Base-by-base conservation (phyloP, 2,113 vertebrate species). In the Syngnathoides biaculeatus region DNA sequence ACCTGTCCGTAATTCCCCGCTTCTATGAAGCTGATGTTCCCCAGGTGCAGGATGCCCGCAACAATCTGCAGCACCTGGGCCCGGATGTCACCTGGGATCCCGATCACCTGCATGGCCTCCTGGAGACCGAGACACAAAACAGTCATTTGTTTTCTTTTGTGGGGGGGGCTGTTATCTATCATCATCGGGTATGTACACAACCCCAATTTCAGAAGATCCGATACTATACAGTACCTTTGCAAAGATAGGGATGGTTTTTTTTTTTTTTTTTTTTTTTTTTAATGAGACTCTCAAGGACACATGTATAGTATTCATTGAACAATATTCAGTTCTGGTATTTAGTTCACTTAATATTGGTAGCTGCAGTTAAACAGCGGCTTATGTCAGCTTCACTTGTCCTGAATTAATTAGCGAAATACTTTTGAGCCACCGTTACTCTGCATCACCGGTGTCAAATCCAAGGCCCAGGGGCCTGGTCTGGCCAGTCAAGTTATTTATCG, bases 21-120 rank as follows among this genome's bases (percentile, higher is more conserved):
- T 71, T 99, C 97, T 2, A 92, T 82, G 79, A 99, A 99, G 77
- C 87, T 92, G 83, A 99, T 93, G 89, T 98, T 98, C 5, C 97
- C 97, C 80, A 98, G 85, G 80, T 98, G 97, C 35, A 98, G 85
- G 82, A 98, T 96, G 5, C 97, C 96, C 0, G 94, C 95, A 38
- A 95, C 86, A 0, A 99, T 97, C 90, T 98, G 95, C 59, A 97
- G 87, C 75, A 93, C 94, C 84, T 95, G 92, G 52, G 89, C 78
- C 89, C 97, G 96, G 77, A 91, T 58, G 2, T 90, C 90, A 0
- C 79, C 64, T 0, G 93, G 59, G 88, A 99, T 98, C 40, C 97
- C 96, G 0, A 97, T 95, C 57, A 99, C 94, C 63, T 93, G 92
- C 96, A 99, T 99, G 84, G 97, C 97, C 0, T 92, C 94, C 97